Evolutionary conservation across 2,888 invertebrate genomes (phyloP).

Genomic region (Erebia palarica): DNA sequence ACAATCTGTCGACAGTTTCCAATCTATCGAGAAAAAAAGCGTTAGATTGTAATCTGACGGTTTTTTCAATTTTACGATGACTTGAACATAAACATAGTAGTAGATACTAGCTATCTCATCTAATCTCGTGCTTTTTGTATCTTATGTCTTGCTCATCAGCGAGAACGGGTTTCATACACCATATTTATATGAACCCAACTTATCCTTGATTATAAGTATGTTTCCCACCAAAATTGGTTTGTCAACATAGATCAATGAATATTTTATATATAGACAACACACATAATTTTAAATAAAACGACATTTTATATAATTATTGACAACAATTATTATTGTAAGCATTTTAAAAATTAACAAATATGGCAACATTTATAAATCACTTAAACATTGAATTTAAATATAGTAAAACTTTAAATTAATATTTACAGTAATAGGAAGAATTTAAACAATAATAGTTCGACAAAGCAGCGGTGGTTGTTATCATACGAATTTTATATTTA

Average conservation of each 20-base stretch:
- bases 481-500: not conserved
- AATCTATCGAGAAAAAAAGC: too few species aligned
- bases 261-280: slow-evolving; percentile 12
- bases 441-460: not conserved
- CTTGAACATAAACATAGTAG: too few species aligned
- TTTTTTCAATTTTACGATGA: too few species aligned
- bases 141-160: too few species aligned
- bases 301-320: slow-evolving; percentile 1
- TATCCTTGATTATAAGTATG: not conserved
- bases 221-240: not conserved
- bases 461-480: not conserved
- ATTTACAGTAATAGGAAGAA: slow-evolving; percentile 27
- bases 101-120: too few species aligned
- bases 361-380: slow-evolving; percentile 28
- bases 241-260: not conserved
- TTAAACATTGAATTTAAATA: slow-evolving; percentile 8
- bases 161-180: too few species aligned
- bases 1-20: too few species aligned
- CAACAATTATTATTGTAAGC: slow-evolving; percentile 20
- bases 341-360: slow-evolving; percentile 21
- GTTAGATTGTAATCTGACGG: too few species aligned
- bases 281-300: not conserved
- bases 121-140: too few species aligned
- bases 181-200: too few species aligned
- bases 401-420: slow-evolving; percentile 22